These are phyloP conservation scores for Menidia menidia DNA, from an alignment of 2,797 vertebrate species.

Conservation along the genomic window DNA sequence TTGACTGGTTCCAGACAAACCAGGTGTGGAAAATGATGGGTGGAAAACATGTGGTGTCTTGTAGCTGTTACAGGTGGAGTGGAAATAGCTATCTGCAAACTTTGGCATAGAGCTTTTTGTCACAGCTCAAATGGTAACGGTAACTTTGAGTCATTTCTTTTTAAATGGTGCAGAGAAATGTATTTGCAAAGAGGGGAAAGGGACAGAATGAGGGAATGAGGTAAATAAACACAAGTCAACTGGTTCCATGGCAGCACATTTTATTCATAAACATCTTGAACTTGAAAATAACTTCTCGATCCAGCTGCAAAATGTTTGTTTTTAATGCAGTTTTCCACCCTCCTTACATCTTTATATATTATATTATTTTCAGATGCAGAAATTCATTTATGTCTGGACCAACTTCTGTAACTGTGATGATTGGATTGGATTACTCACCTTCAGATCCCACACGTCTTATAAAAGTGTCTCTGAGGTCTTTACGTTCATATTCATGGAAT, in stretches of 20 bases:
- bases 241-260: background rate
- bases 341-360: background rate
- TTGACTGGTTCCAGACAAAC: no score
- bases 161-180: background rate
- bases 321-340: background rate
- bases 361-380: background rate
- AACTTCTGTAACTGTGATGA: background rate
- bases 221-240: background rate
- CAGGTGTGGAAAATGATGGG: no score
- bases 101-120: no score
- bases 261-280: background rate
- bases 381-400: background rate
- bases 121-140: no score
- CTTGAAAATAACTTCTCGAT: background rate
- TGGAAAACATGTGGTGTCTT: no score
- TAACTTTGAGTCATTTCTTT: no score
- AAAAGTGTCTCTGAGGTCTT: background rate
- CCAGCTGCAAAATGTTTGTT: background rate
- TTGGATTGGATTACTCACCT: background rate
- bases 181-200: background rate
- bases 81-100: no score
- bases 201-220: background rate
- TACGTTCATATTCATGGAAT: background rate
- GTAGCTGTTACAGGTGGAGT: no score
- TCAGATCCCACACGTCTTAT: background rate